Base-by-base conservation (phyloP, 2,888 invertebrate genomes). In the Teleogryllus oceanicus region DNA sequence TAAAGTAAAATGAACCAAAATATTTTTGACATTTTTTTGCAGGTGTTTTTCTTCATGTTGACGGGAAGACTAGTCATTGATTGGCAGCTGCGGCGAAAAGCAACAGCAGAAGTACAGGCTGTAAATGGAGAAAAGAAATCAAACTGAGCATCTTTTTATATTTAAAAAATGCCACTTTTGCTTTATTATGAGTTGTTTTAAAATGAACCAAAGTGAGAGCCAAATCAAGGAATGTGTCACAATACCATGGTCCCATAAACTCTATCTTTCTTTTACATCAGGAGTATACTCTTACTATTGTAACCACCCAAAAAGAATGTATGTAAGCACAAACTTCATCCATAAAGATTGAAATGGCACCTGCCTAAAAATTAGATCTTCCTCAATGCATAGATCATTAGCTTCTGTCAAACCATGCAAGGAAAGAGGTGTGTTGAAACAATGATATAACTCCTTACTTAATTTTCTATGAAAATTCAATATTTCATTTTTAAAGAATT, bases 41-140 rank as follows among this genome's bases (percentile, higher is more conserved):
- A 89, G 89, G 90, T 91, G 78, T 97, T 97, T 88, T 94, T 96
- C 86, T 96, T 96, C 87, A 96, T 97, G 96, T 89, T 97, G 77
- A 93, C 93, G 83, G 96, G 96, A 82, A 91, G 97, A 83, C 89
- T 97, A 82, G 96, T 96, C 37, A 96, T 97, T 82, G 96, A 91
- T 84, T 91, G 90, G 88, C 92, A 92, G 84, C 86, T 92, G 37
- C 89, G 89, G 83, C 87, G 89, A 81, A 89, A 89, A 84, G 86
- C 86, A 77, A 86, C 86, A 74, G 87, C 87, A 80, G 89, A 88
- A 80, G 82, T 83, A 50, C 83, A 81, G 62, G 87, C 88, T 77
- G 87, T 88, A 76, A 89, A 88, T 86, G 85, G 85, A 82, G 88
- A 83, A 50, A 83, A 88, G 84, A 89, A 89, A 85, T 88, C 88